phyloP scores from a whole-genome alignment of 2,797 vertebrate species.

The Sebastes paucispinis region DNA sequence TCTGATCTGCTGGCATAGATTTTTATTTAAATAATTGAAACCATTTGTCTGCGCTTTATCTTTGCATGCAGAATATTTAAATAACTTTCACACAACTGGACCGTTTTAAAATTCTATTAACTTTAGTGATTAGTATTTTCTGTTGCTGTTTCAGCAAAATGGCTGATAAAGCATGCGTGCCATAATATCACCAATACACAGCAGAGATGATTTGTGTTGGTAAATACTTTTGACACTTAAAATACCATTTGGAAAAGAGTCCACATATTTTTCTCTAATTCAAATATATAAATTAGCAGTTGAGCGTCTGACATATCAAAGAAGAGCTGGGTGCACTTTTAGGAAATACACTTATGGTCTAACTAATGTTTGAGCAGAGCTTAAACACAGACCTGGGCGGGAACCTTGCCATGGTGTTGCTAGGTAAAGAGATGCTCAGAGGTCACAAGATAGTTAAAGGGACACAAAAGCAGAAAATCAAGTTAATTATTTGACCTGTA shows the following conservation, averaged over 20 bases:
- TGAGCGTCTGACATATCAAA: neutral
- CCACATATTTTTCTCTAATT: neutral
- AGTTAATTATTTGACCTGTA: neutral
- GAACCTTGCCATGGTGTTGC: no score
- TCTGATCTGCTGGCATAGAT: conserved; percentile 1
- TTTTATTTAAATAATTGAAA: conserved; percentile 21
- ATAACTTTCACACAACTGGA: conserved; percentile 3
- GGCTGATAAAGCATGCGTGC: neutral
- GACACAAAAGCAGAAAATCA: neutral
- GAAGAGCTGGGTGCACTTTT: neutral
- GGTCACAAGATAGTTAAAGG: neutral
- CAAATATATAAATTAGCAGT: neutral
- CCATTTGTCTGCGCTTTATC: conserved; percentile 17
- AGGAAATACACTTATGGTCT: neutral
- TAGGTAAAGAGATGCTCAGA: no score
- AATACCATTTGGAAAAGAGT: neutral
- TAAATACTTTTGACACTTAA: neutral
- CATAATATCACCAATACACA: neutral
- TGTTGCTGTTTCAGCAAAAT: conserved; percentile 10
- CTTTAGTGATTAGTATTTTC: conserved; percentile 10
- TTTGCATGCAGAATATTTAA: conserved; percentile 9
- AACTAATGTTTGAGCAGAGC: neutral
- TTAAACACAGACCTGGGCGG: neutral
- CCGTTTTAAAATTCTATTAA: conserved; percentile 17
- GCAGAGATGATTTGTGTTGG: neutral